phyloP scores from a whole-genome alignment of 1,140 invertebrate genomes.

The Melitaea cinxia region DNA sequence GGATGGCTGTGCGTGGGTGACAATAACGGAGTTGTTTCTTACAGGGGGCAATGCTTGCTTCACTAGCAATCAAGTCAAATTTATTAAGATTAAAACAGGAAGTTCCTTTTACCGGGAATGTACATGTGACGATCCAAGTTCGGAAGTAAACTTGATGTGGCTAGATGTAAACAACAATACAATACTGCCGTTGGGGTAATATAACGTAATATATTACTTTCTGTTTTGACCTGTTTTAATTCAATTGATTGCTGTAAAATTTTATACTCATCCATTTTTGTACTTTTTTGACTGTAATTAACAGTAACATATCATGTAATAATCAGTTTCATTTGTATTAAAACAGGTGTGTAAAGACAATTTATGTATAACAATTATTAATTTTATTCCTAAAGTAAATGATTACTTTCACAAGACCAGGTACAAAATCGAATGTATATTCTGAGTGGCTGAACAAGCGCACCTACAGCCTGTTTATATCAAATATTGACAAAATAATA shows the following conservation, averaged over 20 bases:
- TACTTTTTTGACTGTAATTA: too few relatives aligned
- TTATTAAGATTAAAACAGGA: slow-evolving; percentile 46
- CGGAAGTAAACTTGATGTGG: slow-evolving; percentile 49
- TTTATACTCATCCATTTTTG: background rate
- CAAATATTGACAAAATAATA: slow-evolving; percentile 52
- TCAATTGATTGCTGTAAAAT: background rate
- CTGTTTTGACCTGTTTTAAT: background rate
- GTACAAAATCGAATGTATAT: slow-evolving; percentile 63
- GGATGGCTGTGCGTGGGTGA: slow-evolving; percentile 27
- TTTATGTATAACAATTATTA: background rate
- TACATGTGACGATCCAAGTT: slow-evolving; percentile 47
- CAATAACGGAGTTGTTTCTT: slow-evolving; percentile 41
- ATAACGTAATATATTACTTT: slow-evolving; percentile 14
- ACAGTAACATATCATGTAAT: background rate
- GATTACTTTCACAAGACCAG: slow-evolving; percentile 74
- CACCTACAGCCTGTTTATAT: slow-evolving; percentile 50
- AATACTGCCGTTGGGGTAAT: slow-evolving; percentile 53
- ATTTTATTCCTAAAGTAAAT: slow-evolving; percentile 54
- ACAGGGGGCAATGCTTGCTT: slow-evolving; percentile 52
- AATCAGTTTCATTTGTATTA: background rate
- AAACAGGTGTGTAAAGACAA: background rate
- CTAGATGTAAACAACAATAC: slow-evolving; percentile 45
- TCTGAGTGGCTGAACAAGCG: slow-evolving; percentile 49
- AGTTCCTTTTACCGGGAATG: slow-evolving; percentile 60
- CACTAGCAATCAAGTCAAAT: slow-evolving; percentile 37